Evolutionary conservation across 2,797 vertebrate genomes (phyloP).

Genomic region (Rhadinocentrus ornatus): DNA sequence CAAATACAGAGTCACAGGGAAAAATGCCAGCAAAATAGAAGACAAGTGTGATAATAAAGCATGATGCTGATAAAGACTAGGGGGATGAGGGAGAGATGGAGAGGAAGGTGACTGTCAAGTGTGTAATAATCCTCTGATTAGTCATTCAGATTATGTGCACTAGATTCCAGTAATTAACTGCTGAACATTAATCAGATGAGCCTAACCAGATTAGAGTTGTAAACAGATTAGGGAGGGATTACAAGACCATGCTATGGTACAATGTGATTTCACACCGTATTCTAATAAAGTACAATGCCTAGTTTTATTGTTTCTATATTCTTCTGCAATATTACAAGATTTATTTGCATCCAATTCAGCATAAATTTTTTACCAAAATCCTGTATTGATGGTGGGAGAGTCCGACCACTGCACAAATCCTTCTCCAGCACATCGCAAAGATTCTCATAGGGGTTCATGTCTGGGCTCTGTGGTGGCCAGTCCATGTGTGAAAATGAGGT

Average conservation of each 20-base stretch:
- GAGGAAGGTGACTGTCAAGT: slow-evolving; percentile 40
- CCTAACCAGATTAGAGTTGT: slow-evolving; percentile 68
- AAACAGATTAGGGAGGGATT: slow-evolving; percentile 67
- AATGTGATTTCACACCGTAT: slow-evolving; percentile 9
- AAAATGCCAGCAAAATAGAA: slow-evolving; percentile 28
- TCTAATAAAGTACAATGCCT: slow-evolving; percentile 10
- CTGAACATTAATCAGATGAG: slow-evolving; percentile 63
- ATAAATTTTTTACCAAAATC: too few species aligned
- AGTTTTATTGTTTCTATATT: neutral
- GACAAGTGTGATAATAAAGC: slow-evolving; percentile 35
- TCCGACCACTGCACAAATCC: too few species aligned
- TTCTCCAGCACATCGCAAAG: too few species aligned
- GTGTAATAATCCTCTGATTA: slow-evolving; percentile 62
- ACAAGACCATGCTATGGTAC: slow-evolving; percentile 21
- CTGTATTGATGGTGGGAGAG: too few species aligned
- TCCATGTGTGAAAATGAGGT: too few species aligned
- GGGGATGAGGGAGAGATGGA: neutral
- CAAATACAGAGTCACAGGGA: slow-evolving; percentile 50
- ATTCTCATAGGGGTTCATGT: too few species aligned
- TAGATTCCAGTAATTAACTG: slow-evolving; percentile 61
- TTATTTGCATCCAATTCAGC: too few species aligned
- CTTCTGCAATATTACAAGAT: too few species aligned
- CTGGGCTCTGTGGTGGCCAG: too few species aligned
- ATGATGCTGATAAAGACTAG: slow-evolving; percentile 8
- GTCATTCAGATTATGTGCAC: slow-evolving; percentile 59